Evolutionary conservation across 2,797 vertebrate species (phyloP), one percentile per base, ranked within the genome.

Genomic region (Poecilia picta): DNA sequence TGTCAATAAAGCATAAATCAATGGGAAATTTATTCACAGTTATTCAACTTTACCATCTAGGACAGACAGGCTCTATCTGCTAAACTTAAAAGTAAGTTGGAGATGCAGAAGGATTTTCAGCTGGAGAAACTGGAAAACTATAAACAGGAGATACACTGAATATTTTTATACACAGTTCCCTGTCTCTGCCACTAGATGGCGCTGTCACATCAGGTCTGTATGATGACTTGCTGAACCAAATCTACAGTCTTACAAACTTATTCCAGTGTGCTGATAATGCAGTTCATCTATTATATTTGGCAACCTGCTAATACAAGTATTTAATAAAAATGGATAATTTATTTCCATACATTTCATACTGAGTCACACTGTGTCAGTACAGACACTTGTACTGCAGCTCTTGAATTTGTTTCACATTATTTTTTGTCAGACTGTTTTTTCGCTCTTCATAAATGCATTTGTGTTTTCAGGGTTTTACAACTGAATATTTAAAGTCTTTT

Each of bases 181-280:
- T 13, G 36, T 64, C 84, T 18, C 81, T 41, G 39, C 85, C 88
- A 92, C 79, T 81, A 93, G 94, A 62, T 92, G 91, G 83, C 78
- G 59, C 75, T 72, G 55, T 39, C 4, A 78, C 20, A 82, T 47
- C 16, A 16, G 55, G 8, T 75, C 4, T 66, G 2, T 2, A 46
- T 72, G 3, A 46, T 10, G n/a, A 45, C 8, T 15, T 41, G 41
- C 28, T 55, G 11, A 71, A 55, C 10, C 16, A 8, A 66, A 41
- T 68, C 23, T 11, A 39, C 0, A 25, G 3, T 23, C 64, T 16
- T 23, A 39, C 39, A 28, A 39, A 36, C 25, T 10, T 23, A 28
- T 39, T 66, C 28, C 33, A 36, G 20, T 39, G 7, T 2, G 7
- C 18, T 36, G 33, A 36, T 8, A 16, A 68, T 41, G 64, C 64